Percentiles rank a stretch among this genome's conserved stretches.
These are phyloP conservation scores for Danio rerio DNA, from an alignment of 2,113 vertebrate species.

Conservation along the genomic window DNA sequence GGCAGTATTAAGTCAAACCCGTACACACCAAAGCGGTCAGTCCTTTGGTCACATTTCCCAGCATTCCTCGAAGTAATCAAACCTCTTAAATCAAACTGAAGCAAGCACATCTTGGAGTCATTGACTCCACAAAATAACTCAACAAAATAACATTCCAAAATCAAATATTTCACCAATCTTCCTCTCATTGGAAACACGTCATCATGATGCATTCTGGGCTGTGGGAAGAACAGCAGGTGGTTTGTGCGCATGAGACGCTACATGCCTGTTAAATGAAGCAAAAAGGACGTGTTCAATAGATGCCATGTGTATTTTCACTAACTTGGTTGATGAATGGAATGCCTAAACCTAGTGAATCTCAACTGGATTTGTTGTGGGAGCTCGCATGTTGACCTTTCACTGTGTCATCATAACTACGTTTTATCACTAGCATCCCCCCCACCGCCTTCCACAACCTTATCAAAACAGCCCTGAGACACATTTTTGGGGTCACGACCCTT, in stretches of 20 bases:
- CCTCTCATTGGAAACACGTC: neutral
- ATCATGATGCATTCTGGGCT: neutral
- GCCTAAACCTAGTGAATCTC: neutral
- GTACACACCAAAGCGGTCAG: neutral
- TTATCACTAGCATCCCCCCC: neutral
- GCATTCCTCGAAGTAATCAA: neutral
- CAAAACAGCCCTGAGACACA: slow-evolving; percentile 7
- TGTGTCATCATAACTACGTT: neutral
- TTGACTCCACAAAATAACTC: neutral
- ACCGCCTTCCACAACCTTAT: neutral
- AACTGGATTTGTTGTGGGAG: neutral
- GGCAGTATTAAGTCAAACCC: slow-evolving; percentile 1
- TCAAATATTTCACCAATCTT: neutral
- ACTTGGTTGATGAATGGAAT: neutral
- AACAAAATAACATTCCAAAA: too few relatives aligned
- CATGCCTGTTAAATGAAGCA: slow-evolving; percentile 21
- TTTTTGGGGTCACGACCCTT: neutral
- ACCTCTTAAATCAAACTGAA: neutral
- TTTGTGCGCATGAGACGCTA: neutral
- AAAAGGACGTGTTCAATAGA: neutral
- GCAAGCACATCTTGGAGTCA: neutral
- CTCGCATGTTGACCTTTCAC: neutral
- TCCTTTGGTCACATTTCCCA: neutral
- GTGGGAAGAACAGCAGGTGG: neutral
- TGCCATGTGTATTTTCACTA: neutral